Conservation (phyloP, 2,113 vertebrate species). For the Laterallus jamaicensis region DNA sequence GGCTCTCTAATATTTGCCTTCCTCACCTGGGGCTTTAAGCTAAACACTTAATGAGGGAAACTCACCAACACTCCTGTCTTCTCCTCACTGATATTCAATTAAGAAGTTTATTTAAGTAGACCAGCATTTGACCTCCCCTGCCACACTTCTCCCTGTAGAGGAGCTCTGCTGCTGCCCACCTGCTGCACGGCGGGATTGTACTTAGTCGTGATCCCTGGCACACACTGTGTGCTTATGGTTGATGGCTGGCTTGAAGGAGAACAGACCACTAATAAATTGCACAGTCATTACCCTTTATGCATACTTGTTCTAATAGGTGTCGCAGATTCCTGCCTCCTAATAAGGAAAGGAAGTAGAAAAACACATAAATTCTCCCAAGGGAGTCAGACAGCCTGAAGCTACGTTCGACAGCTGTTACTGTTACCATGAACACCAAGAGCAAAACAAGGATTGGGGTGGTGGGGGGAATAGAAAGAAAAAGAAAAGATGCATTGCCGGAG, state of each 20-base stretch:
- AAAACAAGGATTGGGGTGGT: slow-evolving; percentile 65
- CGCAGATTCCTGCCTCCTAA: slow-evolving; percentile 82
- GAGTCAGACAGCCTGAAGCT: slow-evolving; percentile 80
- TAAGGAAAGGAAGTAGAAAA: slow-evolving; percentile 86
- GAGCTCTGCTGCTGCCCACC: slow-evolving; percentile 49
- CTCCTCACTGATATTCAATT: neutral
- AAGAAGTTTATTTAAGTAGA: slow-evolving; percentile 16
- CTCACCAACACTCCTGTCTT: neutral
- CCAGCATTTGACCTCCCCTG: slow-evolving; percentile 1
- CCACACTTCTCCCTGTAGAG: neutral
- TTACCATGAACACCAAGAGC: slow-evolving; percentile 77
- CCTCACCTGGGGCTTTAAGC: neutral
- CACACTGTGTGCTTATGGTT: neutral
- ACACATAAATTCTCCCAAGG: slow-evolving; percentile 83
- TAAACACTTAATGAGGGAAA: neutral
- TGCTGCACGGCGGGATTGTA: slow-evolving; percentile 12
- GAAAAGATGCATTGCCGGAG: slow-evolving; percentile 39
- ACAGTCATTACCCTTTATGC: slow-evolving; percentile 82
- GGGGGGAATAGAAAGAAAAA: rapidly evolving
- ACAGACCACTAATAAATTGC: slow-evolving; percentile 82
- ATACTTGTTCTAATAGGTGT: slow-evolving; percentile 85
- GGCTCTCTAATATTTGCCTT: neutral
- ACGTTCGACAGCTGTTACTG: slow-evolving; percentile 74
- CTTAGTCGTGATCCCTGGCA: neutral
- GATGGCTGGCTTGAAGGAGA: slow-evolving; percentile 78